These are phyloP conservation scores for Lichenostomus cassidix DNA, from an alignment of 2,113 vertebrate species.

Conservation along the genomic window DNA sequence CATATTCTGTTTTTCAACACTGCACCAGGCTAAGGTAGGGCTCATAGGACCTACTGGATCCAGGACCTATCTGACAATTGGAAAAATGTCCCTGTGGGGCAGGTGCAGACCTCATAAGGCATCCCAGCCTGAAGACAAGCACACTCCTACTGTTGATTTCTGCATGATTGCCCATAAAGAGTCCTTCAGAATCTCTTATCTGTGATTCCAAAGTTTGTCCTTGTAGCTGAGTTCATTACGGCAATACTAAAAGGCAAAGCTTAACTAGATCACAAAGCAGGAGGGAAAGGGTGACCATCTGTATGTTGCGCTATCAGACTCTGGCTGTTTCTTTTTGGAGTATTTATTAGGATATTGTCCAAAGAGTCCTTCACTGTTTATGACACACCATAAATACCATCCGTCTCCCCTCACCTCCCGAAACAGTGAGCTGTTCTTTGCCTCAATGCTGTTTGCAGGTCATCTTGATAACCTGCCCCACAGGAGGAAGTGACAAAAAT, in stretches of 20 bases:
- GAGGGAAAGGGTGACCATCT: not conserved
- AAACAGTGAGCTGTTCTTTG: slow-evolving; percentile 43
- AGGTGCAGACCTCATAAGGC: not conserved
- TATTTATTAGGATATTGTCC: slow-evolving; percentile 42
- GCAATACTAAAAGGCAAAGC: not conserved
- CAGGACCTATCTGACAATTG: not conserved
- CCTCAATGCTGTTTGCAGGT: slow-evolving; percentile 23
- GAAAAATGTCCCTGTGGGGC: not conserved
- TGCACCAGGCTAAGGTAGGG: not conserved
- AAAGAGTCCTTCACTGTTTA: slow-evolving; percentile 41
- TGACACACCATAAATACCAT: slow-evolving; percentile 44
- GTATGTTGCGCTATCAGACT: not conserved
- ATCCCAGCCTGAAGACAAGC: not conserved
- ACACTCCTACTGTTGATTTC: not conserved
- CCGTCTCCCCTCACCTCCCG: not conserved
- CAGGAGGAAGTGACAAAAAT: slow-evolving; percentile 65
- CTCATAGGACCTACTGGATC: not conserved
- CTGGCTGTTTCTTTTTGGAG: not conserved
- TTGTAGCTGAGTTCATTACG: not conserved
- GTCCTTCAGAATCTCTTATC: not conserved
- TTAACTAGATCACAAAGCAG: not conserved
- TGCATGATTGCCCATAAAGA: not conserved
- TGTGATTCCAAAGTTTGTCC: not conserved
- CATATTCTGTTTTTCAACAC: not conserved
- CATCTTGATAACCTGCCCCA: slow-evolving; percentile 63